Evolutionary conservation across 2,888 invertebrate genomes (phyloP).

Genomic region (Caenorhabditis zanzibari): DNA sequence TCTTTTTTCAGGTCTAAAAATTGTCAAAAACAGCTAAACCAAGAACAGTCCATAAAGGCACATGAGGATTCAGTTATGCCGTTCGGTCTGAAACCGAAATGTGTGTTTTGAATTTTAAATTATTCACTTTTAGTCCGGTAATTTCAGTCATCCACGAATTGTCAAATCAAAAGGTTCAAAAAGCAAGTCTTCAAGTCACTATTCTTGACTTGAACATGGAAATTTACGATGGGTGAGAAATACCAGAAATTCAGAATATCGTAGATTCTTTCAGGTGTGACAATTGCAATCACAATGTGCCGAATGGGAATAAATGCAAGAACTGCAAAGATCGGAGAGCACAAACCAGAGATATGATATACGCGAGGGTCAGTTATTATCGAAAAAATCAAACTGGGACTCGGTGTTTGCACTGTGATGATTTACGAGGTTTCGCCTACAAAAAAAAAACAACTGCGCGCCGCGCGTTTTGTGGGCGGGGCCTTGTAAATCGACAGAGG

Average conservation of each 20-base stretch:
- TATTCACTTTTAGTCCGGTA: neutral
- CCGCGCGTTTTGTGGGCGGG: no score
- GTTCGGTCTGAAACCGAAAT: constrained; percentile 27
- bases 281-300: neutral
- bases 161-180: constrained; percentile 5
- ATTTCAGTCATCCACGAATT: constrained; percentile 52
- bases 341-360: constrained; percentile 1
- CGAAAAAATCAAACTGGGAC: no score
- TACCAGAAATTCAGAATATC: no score
- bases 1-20: no score
- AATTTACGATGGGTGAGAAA: constrained; percentile 35
- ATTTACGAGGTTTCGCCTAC: no score
- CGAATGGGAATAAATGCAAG: neutral
- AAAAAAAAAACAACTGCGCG: no score
- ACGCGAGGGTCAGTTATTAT: constrained; percentile 10
- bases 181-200: constrained; percentile 26
- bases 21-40: no score
- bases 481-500: no score
- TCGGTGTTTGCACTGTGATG: no score
- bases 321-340: constrained; percentile 1
- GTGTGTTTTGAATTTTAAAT: constrained; percentile 15
- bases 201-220: constrained; percentile 49
- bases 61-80: constrained; percentile 9
- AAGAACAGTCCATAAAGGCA: no score
- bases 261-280: constrained; percentile 45